Evolutionary conservation across 2,888 invertebrate genomes (phyloP).

Genomic region (Mellilla xanthometata): DNA sequence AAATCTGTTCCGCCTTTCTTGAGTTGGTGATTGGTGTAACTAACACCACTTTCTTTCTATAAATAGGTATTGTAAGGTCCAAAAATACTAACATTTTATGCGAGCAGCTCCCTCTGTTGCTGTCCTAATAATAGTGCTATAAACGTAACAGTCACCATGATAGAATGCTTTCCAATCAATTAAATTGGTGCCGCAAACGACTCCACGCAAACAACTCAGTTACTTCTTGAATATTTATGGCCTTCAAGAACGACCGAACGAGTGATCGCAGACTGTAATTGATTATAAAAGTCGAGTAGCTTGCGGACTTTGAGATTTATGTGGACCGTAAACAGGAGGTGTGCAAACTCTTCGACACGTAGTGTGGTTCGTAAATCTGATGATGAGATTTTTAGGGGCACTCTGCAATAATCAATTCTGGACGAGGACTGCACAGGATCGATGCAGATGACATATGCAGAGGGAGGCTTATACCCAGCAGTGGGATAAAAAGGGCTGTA

Average conservation of each 20-base stretch:
- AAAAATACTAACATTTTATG: too few species aligned
- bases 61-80: too few species aligned
- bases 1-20: too few species aligned
- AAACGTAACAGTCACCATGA: conserved; percentile 41
- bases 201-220: conserved; percentile 55
- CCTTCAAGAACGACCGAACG: conserved; percentile 51
- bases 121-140: conserved; percentile 37
- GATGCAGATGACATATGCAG: too few species aligned
- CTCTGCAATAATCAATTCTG: too few species aligned
- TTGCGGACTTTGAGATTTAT: conserved; percentile 67
- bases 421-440: too few species aligned
- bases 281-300: conserved; percentile 72
- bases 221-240: conserved; percentile 65
- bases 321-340: conserved; percentile 55
- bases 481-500: too few species aligned
- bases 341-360: conserved; percentile 16
- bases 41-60: too few species aligned
- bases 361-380: too few species aligned
- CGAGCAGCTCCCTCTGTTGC: conserved; percentile 11
- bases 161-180: conserved; percentile 56
- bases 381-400: too few species aligned
- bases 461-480: too few species aligned
- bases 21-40: too few species aligned
- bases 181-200: conserved; percentile 58
- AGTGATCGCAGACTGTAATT: conserved; percentile 68